phyloP scores from a whole-genome alignment of 1,140 invertebrate species.

The Eueides isabella region DNA sequence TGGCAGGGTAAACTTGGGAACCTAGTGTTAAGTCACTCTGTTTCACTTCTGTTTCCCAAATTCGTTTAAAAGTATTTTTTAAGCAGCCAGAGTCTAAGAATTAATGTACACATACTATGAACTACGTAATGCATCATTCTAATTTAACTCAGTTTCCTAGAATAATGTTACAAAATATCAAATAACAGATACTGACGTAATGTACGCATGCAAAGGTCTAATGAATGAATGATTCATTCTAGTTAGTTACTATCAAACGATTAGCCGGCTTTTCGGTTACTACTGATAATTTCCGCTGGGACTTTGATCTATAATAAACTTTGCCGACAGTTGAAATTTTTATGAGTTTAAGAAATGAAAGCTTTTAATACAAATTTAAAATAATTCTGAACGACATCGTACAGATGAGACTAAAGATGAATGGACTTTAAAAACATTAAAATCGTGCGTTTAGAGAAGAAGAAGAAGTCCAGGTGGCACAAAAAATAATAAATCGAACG shows the following conservation, averaged over 20 bases:
- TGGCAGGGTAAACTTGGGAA: too few relatives aligned
- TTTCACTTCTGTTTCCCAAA: too few relatives aligned
- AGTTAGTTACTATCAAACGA: slow-evolving; percentile 30
- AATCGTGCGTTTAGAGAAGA: too few relatives aligned
- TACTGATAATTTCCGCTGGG: slow-evolving; percentile 28
- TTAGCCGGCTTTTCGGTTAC: slow-evolving; percentile 31
- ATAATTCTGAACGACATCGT: neutral
- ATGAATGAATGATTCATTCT: slow-evolving; percentile 38
- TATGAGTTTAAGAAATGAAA: neutral
- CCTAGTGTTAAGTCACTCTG: too few relatives aligned
- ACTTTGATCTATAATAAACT: slow-evolving; percentile 8
- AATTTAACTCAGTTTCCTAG: neutral
- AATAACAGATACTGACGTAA: slow-evolving; percentile 21
- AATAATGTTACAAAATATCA: slow-evolving; percentile 7
- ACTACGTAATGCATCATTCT: neutral
- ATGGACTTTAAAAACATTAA: too few relatives aligned
- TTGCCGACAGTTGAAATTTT: slow-evolving; percentile 6
- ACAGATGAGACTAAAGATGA: too few relatives aligned
- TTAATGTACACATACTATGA: neutral
- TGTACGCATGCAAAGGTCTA: slow-evolving; percentile 14
- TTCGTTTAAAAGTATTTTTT: too few relatives aligned
- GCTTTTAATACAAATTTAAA: neutral
- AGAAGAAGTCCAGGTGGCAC: too few relatives aligned
- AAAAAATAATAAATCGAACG: too few relatives aligned
- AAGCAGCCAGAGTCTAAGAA: neutral